Base-by-base conservation (phyloP, 2,888 invertebrate species). In the Ischnura elegans region DNA sequence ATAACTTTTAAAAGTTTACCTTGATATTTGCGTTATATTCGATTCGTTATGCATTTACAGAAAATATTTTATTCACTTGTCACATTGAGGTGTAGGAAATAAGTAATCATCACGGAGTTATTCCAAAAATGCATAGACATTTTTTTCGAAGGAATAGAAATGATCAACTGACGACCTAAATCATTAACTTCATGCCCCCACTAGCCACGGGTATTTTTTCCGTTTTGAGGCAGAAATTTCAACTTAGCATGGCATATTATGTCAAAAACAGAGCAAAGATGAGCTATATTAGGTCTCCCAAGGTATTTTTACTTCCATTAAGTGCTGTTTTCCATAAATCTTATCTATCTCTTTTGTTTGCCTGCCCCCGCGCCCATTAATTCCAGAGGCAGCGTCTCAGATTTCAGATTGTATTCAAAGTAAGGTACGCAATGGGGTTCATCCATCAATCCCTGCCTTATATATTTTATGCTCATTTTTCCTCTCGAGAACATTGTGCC, bases 401-500 rank as follows among this genome's bases (percentile, higher is more conserved):
- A 55, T 87, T 61, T 21, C 61, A 90, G 51, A 90, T 66, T 61
- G 42, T 51, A 61, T 45, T 90, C 43, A 45, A 43, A 90, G 61
- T 90, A 43, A 43, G 55, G 36, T 61, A 29, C 51, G 21, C n/a
- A 61, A 45, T n/a, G 47, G 87, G 36, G 46, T 2, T n/a, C 86
- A 46, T 61, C 55, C 90, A 61, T 90, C 76, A 51, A 51, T 86
- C 93, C 90, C 47, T 84, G 36, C 46, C 93, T 47, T 86, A 87
- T 61, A 46, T 76, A 55, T 43, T 93, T 76, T 76, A 47, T 90
- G 55, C 87, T 61, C 76, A 93, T 94, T 93, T 29, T 46, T 87
- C 76, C 87, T 43, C 87, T 87, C 84, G 61, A 43, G 87, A 45
- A 36, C 55, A 55, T 87, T 86, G 86, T 94, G 87, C 90, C 90